Base-by-base conservation (phyloP, 2,797 vertebrate genomes). In the Dallia pectoralis region DNA sequence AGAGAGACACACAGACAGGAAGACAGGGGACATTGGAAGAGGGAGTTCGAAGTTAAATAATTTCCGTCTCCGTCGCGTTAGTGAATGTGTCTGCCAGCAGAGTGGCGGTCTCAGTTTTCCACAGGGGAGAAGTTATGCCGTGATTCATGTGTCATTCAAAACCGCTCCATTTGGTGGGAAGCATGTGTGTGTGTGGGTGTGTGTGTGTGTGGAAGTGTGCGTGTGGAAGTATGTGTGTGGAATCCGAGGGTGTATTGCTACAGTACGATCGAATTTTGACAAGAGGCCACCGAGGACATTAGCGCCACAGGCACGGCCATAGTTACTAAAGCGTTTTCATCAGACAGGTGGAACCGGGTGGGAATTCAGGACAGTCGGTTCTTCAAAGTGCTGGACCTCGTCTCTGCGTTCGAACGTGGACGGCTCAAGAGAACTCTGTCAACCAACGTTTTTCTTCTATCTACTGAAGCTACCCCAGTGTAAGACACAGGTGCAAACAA, bases 31-130 rank as follows among this genome's bases (percentile, higher is more conserved):
- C 51, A 22, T 18, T n/a, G 51, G 11, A 9, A 22, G 51, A n/a
- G 49, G n/a, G 51, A 84, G 80, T 80, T 85, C 81, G 79, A 89
- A 89, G 86, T 84, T 77, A 30, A 88, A 86, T 86, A 89, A 86
- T 91, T 88, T 89, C 86, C 79, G 74, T 84, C 83, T n/a, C 74
- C 49, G 18, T 72, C 64, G 27, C 33, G 19, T n/a, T n/a, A 9
- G 73, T 61, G 74, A 74, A 75, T 76, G 80, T 68, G 70, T 62
- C 83, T 87, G 86, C 86, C 84, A 87, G 84, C 74, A 40, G 74
- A 86, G 82, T 77, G 79, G 79, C 75, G 71, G 77, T 84, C 79
- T 80, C 75, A 83, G 51, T 91, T 90, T 88, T 88, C 89, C 86
- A 89, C 85, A 85, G 78, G 81, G 79, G 77, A 90, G 87, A 86